Percentiles rank a stretch among this genome's conserved stretches.
Conservation (phyloP, 2,797 vertebrate genomes). For the Gobionotothen gibberifrons region DNA sequence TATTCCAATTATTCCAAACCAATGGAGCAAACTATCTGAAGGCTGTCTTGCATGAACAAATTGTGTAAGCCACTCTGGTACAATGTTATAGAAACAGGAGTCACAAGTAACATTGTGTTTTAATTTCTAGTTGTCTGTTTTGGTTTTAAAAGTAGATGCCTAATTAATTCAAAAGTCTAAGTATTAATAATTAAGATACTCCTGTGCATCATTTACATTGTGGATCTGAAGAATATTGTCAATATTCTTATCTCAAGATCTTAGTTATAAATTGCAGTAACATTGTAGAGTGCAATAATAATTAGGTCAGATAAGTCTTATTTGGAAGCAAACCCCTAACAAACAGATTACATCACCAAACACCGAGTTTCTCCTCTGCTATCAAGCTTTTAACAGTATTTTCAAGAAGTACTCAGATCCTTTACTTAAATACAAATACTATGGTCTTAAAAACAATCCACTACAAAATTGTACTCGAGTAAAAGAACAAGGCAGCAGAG, state of each 20-base stretch:
- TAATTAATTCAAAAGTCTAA: background rate
- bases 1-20: no score
- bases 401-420: no score
- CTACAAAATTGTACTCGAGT: no score
- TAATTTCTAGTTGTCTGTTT: background rate
- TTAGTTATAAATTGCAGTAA: background rate
- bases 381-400: no score
- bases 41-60: background rate
- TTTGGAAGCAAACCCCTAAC: background rate
- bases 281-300: background rate
- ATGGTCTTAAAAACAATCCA: no score
- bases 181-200: background rate
- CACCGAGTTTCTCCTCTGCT: background rate
- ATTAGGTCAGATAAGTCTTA: background rate
- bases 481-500: no score
- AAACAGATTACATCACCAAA: slow-evolving; percentile 4
- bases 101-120: no score
- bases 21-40: no score
- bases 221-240: no score
- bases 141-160: background rate
- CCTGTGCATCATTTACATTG: no score
- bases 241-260: no score
- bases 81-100: background rate
- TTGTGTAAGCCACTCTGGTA: background rate
- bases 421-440: no score